These are phyloP conservation scores for Heliconius hortense DNA, from an alignment of 2,888 invertebrate species.

Conservation along the genomic window DNA sequence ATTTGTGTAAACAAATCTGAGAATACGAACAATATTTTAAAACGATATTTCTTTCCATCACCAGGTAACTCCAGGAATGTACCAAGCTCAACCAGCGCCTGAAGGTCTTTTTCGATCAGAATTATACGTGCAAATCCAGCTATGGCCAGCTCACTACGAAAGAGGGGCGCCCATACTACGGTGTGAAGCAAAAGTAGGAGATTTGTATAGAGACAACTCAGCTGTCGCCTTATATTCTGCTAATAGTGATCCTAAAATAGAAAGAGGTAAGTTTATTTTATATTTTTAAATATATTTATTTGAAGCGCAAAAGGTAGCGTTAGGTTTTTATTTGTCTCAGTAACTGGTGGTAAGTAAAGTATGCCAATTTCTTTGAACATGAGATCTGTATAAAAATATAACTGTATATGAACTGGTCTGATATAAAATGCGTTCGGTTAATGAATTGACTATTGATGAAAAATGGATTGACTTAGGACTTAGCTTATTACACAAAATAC, in stretches of 20 bases:
- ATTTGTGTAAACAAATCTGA: background rate
- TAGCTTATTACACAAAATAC: too few relatives aligned
- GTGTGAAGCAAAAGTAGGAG: constrained; percentile 84
- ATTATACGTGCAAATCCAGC: constrained; percentile 81
- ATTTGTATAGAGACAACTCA: constrained; percentile 83
- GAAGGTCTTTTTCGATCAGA: constrained; percentile 83
- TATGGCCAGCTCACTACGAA: constrained; percentile 84
- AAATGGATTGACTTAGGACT: too few relatives aligned
- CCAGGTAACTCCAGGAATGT: constrained; percentile 73
- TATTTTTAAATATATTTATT: too few relatives aligned
- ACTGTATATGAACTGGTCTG: too few relatives aligned
- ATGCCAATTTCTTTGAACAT: too few relatives aligned
- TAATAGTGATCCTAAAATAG: constrained; percentile 86
- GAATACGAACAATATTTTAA: too few relatives aligned
- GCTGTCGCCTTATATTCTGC: constrained; percentile 84
- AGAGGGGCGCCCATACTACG: constrained; percentile 84
- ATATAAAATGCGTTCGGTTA: too few relatives aligned
- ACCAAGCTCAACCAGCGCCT: constrained; percentile 68
- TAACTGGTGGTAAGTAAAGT: too few relatives aligned
- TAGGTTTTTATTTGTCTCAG: too few relatives aligned
- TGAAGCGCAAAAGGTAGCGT: too few relatives aligned
- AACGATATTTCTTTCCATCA: background rate
- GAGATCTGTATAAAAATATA: too few relatives aligned
- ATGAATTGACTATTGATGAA: too few relatives aligned
- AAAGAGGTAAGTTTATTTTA: constrained; percentile 81